Base-by-base conservation (phyloP, 2,797 vertebrate species). In the Martes flavigula region DNA sequence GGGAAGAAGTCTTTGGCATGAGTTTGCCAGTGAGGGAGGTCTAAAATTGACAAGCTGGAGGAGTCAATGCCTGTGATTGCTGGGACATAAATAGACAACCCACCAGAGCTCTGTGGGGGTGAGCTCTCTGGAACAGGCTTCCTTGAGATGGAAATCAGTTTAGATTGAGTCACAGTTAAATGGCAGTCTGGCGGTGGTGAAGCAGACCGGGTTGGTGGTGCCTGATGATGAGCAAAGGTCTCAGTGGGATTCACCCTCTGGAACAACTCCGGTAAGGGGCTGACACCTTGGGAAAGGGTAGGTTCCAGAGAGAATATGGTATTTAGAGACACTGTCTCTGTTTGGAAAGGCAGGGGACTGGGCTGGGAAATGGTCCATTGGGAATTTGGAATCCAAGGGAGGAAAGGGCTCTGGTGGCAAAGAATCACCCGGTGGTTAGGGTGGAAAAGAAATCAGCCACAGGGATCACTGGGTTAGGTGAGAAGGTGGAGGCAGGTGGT, bases 21-120 rank as follows among this genome's bases (percentile, higher is more conserved):
- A 70, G 66, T 21, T 38, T 98, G 99, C 0, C 86, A 70, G 23
- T 10, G 11, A 4, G 86, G 70, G 17, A 64, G 56, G 12, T 94
- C 79, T 79, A 91, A 90, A 46, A 40, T 4, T 48, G 87, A 66
- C 5, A 54, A 15, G 4, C 51, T 93, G 23, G 81, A 87, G n/a
- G 6, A 2, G 11, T 92, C 56, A 72, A 2, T 68, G 85, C 12
- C 68, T 84, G 32, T 90, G 46, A 32, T 12, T 64, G 7, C 32
- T 62, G 90, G 25, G 14, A 82, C 30, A 72, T 20, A 75, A 58
- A 40, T 58, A 18, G 35, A 68, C 20, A 68, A 27, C 64, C 23
- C 40, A 75, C 3, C 20, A 87, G 48, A n/a, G 56, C 27, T 83
- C 4, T 51, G 75, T 70, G 48, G 48, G 35, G 56, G 40, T 73